Evolutionary conservation across 2,888 invertebrate species (phyloP), one percentile per base, ranked within the genome.

Genomic region (Argynnis bischoffii): DNA sequence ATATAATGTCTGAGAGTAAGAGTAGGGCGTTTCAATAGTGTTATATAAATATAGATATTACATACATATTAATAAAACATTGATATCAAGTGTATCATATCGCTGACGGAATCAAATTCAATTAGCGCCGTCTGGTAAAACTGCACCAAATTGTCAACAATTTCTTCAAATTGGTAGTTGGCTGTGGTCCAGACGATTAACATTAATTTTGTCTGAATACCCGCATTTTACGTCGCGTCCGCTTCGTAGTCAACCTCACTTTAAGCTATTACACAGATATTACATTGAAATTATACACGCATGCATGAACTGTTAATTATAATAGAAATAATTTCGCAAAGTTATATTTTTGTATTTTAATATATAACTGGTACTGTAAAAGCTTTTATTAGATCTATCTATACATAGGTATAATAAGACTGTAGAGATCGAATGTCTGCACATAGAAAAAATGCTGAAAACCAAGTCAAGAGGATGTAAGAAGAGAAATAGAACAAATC

Each of bases 131-230:
- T 69, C 67, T 67, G 67, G 70, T 64, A 67, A 70, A 67, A 70
- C 70, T 70, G 61, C 70, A 70, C 54, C 61, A 64, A 70, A 67
- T 73, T 79, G 82, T 86, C 88, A 87, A 87, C 86, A 82, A 83
- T 86, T 86, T 84, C 84, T 86, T 83, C 79, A 86, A 88, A 89
- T 87, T 86, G 87, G 79, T 77, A 76, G 74, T 81, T 90, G 90
- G 89, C 88, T 76, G 72, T 69, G 78, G 79, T 84, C 89, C 89
- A 89, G 83, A 69, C 85, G 83, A 88, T 89, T 89, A 88, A 87
- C 87, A 88, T 89, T 90, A 86, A 89, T 90, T 90, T 89, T 84
- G 85, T 84, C 82, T 82, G 82, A 81, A 79, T 79, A 82, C 82
- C 72, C 76, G 68, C 76, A 76, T 77, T 81, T 79, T 75, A 67